These are phyloP conservation scores for Melanostigma gelatinosum DNA, from an alignment of 2,113 vertebrate genomes.

Conservation along the genomic window DNA sequence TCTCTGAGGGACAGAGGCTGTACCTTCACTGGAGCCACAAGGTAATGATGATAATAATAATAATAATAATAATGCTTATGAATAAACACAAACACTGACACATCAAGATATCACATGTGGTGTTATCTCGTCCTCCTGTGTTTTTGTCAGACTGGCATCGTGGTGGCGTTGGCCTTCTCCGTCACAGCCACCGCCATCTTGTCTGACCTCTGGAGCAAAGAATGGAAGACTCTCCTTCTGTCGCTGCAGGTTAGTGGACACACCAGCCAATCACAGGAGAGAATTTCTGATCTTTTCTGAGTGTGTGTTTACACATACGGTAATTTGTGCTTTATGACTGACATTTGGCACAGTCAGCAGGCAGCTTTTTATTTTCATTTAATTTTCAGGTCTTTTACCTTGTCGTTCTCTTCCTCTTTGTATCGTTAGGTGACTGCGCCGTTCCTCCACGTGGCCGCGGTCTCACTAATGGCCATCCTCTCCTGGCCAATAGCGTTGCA, in stretches of 20 bases:
- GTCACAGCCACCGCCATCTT: slow-evolving; percentile 79
- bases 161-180: slow-evolving; percentile 82
- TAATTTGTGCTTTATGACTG: slow-evolving; percentile 1
- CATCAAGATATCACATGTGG: background rate
- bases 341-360: background rate
- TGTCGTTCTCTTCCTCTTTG: background rate
- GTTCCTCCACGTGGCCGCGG: slow-evolving; percentile 87
- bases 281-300: too few species aligned
- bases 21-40: slow-evolving; percentile 92
- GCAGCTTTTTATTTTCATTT: too few species aligned
- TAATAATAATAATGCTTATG: background rate
- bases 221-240: slow-evolving; percentile 86
- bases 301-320: background rate
- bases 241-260: slow-evolving; percentile 86
- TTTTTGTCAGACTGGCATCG: slow-evolving; percentile 81
- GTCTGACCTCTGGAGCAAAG: slow-evolving; percentile 84
- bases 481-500: slow-evolving; percentile 89
- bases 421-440: slow-evolving; percentile 86
- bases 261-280: background rate
- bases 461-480: slow-evolving; percentile 84
- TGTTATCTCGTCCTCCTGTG: background rate
- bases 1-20: slow-evolving; percentile 89
- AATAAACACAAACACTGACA: background rate
- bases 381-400: background rate
- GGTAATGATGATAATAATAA: slow-evolving; percentile 72